A percentile compares a stretch with the other conserved stretches of the same genome.
phyloP scores from a whole-genome alignment of 2,888 invertebrate genomes.

The Lepas anatifera region DNA sequence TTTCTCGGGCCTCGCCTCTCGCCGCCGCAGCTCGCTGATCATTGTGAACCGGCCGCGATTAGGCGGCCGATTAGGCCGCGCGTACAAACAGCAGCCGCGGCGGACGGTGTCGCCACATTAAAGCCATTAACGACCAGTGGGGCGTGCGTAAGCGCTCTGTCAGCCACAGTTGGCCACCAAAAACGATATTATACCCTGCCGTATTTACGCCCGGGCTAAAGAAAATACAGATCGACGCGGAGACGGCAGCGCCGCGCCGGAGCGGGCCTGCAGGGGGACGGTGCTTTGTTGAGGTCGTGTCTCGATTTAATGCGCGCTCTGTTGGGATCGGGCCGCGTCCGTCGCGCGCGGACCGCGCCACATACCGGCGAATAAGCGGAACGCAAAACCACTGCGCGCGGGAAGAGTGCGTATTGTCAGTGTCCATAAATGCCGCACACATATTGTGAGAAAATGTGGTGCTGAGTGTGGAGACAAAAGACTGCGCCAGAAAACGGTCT shows the following conservation, averaged over 20 bases:
- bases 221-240: background rate
- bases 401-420: no score
- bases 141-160: constrained; percentile 3
- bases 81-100: background rate
- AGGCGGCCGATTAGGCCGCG: background rate
- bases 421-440: no score
- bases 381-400: no score
- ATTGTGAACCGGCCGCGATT: background rate
- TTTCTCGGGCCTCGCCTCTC: background rate
- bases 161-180: background rate
- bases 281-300: background rate
- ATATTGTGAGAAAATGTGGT: no score
- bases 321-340: background rate
- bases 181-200: constrained; percentile 2
- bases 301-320: constrained; percentile 4
- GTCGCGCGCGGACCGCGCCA: no score
- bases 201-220: background rate
- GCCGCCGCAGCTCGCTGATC: background rate
- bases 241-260: background rate
- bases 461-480: no score
- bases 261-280: background rate
- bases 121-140: background rate
- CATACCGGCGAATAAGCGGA: constrained; percentile 27
- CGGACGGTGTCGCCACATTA: background rate
- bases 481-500: no score